Evolutionary conservation across 2,888 invertebrate genomes (phyloP).

Genomic region (Torymus texanus): DNA sequence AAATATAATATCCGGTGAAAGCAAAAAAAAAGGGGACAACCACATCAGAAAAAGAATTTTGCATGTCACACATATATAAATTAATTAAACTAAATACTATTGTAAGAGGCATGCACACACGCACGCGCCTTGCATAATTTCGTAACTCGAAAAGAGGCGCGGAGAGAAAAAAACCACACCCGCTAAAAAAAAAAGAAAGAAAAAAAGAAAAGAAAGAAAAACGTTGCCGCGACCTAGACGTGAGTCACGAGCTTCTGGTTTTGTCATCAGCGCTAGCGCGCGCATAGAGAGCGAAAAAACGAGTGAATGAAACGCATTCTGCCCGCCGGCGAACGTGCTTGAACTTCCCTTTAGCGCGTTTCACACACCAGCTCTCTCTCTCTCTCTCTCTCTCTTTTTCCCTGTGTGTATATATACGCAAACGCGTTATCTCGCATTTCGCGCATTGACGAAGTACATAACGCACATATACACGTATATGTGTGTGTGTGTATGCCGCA

Average conservation of each 20-base stretch:
- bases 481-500: too few species aligned
- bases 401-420: background rate
- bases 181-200: background rate
- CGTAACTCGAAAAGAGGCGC: background rate
- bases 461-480: too few species aligned
- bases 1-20: too few species aligned
- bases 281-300: conserved; percentile 8
- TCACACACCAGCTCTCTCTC: background rate
- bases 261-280: conserved; percentile 25
- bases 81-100: too few species aligned
- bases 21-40: too few species aligned
- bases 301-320: conserved; percentile 2
- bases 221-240: background rate
- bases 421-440: conserved; percentile 24
- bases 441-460: background rate
- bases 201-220: too few species aligned
- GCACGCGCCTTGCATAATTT: too few species aligned
- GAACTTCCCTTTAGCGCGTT: conserved; percentile 25
- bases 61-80: too few species aligned
- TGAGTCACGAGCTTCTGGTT: conserved; percentile 48
- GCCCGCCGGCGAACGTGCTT: background rate
- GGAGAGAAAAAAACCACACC: background rate
- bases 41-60: too few species aligned
- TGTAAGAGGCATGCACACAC: too few species aligned
- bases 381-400: too few species aligned